Evolutionary conservation across 2,113 vertebrate genomes (phyloP), one percentile per base, ranked within the genome.

Genomic region (Sinocyclocheilus maitianheensis): DNA sequence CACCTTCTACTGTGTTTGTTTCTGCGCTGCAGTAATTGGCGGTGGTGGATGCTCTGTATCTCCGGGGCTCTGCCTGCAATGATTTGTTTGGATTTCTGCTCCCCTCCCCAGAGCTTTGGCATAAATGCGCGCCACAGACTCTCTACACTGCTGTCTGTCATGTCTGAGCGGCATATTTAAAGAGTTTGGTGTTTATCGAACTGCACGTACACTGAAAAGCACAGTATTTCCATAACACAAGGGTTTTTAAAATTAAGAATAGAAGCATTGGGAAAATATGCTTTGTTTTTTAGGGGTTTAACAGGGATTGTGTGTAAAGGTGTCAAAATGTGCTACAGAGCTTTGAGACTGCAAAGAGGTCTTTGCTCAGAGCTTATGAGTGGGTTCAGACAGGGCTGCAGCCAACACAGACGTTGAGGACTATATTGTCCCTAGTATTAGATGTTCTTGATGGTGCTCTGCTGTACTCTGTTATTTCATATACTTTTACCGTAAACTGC

Each of bases 51-150:
- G 51, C 81, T 74, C 80, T 11, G 81, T 71, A 81, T 84, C 86
- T 87, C 75, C 40, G 53, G 81, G 86, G 74, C 74, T 74, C 75
- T 18, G 74, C 63, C 75, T 79, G 86, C 86, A 87, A 84, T 87
- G 86, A 87, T 87, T 87, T 83, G 81, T 84, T 87, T 87, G 81
- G 86, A 87, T 77, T 87, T 77, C 74, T 30, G 76, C 34, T 9
- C 75, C 75, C 65, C 40, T 79, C 77, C 67, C 30, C 83, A 48
- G 76, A 84, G 76, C 67, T 63, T 65, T 30, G 51, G 69, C 65
- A 8, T 22, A 40, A 48, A 65, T 43, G 71, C 30, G 11, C 53
- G 3, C 82, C 58, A 53, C 84, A 75, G 65, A 43, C 67, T 71
- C 40, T 46, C 30, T 34, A 63, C 69, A 69, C 67, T 24, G 40